Evolutionary conservation across 2,797 vertebrate genomes (phyloP).

Genomic region (Chloroceryle inda): DNA sequence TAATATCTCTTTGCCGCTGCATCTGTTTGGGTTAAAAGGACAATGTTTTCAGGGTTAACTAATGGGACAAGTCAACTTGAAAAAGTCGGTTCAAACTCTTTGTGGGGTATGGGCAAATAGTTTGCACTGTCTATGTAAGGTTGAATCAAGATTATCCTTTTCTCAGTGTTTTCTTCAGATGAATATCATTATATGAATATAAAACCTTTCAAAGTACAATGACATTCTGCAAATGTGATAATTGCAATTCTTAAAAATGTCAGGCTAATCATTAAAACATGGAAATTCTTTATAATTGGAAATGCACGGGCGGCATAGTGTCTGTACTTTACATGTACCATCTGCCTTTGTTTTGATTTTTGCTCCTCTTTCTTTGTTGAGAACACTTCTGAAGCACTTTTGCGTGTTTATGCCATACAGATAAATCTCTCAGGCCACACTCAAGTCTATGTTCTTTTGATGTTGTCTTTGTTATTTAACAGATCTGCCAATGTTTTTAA

Average conservation of each 20-base stretch:
- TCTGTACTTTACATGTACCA: background rate
- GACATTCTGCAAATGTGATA: too few relatives aligned
- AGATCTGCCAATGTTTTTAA: background rate
- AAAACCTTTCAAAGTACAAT: background rate
- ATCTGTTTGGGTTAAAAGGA: background rate
- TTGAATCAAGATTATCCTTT: background rate
- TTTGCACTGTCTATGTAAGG: background rate
- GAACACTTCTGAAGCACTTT: background rate
- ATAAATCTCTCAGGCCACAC: background rate
- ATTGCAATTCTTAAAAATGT: background rate
- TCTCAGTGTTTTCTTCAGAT: background rate
- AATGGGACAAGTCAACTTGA: background rate
- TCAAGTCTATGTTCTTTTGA: background rate
- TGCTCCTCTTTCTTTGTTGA: background rate
- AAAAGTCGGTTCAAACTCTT: background rate
- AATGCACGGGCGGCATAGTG: background rate
- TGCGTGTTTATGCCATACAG: background rate
- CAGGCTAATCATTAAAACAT: background rate
- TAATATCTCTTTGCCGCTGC: background rate
- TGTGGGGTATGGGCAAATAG: background rate
- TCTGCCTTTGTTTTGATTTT: constrained; percentile 10
- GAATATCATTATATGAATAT: background rate
- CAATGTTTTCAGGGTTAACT: background rate
- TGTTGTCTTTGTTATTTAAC: background rate
- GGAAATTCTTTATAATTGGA: constrained; percentile 27